Conservation (phyloP, 2,888 invertebrate genomes). For the Drosophila differens region DNA sequence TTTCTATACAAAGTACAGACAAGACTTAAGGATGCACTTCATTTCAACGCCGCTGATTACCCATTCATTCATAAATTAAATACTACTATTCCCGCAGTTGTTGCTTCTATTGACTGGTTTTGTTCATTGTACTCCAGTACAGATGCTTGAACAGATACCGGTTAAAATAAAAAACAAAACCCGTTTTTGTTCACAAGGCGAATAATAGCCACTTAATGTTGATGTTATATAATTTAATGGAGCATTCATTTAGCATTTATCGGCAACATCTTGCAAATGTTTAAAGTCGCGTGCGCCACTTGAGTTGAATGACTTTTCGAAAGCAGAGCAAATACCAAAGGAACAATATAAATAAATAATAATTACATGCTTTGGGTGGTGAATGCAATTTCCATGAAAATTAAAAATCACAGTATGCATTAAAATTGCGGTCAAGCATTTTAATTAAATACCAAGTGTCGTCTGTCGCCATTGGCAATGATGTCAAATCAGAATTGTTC, state of each 20-base stretch:
- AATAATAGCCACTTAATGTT: slow-evolving; percentile 56
- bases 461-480: slow-evolving; percentile 15
- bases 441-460: slow-evolving; percentile 61
- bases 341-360: slow-evolving; percentile 6
- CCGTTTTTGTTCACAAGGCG: slow-evolving; percentile 45
- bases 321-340: not conserved
- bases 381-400: slow-evolving; percentile 53
- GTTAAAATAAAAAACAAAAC: slow-evolving; percentile 32
- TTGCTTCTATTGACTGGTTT: not conserved
- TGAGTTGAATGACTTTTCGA: slow-evolving; percentile 44
- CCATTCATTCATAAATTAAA: not conserved
- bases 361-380: slow-evolving; percentile 4
- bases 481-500: slow-evolving; percentile 61
- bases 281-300: slow-evolving; percentile 55
- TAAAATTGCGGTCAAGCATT: slow-evolving; percentile 53
- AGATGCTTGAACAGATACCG: slow-evolving; percentile 18
- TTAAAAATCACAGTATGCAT: slow-evolving; percentile 70
- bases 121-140: not conserved
- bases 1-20: not conserved
- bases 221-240: slow-evolving; percentile 55
- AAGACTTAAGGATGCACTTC: not conserved
- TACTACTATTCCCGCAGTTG: not conserved
- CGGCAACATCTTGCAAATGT: slow-evolving; percentile 22
- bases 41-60: not conserved
- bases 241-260: slow-evolving; percentile 43